phyloP scores from a whole-genome alignment of 2,797 vertebrate genomes.

The Tarsius wallacei region DNA sequence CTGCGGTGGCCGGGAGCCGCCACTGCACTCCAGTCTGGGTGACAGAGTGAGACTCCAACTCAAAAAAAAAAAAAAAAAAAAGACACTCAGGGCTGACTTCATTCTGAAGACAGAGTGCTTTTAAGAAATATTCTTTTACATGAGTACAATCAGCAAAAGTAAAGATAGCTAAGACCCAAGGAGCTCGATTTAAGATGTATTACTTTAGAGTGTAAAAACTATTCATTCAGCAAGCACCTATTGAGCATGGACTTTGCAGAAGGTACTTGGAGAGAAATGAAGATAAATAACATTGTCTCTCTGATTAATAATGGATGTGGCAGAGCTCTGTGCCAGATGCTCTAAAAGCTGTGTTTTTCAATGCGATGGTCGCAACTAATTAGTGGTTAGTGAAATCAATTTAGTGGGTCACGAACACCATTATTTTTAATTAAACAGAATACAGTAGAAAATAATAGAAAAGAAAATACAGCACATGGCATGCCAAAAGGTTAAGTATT shows the following conservation, averaged over 20 bases:
- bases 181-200: conserved; percentile 10
- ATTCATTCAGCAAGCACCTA: background rate
- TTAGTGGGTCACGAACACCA: conserved; percentile 53
- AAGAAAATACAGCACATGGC: background rate
- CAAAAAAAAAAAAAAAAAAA: no score
- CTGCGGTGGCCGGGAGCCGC: no score
- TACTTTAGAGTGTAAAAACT: conserved; percentile 47
- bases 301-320: background rate
- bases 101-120: background rate
- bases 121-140: background rate
- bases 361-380: background rate
- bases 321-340: background rate
- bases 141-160: background rate
- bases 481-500: background rate
- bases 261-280: background rate
- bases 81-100: background rate
- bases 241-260: conserved; percentile 50
- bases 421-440: conserved; percentile 77
- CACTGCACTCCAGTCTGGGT: no score
- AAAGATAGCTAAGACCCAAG: background rate
- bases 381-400: conserved; percentile 70
- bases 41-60: no score
- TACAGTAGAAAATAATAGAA: conserved; percentile 53
- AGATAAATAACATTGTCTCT: conserved; percentile 36
- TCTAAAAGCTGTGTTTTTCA: conserved; percentile 66